These are phyloP conservation scores for Psittacara wagleri DNA, from an alignment of 2,113 vertebrate genomes.

Conservation along the genomic window DNA sequence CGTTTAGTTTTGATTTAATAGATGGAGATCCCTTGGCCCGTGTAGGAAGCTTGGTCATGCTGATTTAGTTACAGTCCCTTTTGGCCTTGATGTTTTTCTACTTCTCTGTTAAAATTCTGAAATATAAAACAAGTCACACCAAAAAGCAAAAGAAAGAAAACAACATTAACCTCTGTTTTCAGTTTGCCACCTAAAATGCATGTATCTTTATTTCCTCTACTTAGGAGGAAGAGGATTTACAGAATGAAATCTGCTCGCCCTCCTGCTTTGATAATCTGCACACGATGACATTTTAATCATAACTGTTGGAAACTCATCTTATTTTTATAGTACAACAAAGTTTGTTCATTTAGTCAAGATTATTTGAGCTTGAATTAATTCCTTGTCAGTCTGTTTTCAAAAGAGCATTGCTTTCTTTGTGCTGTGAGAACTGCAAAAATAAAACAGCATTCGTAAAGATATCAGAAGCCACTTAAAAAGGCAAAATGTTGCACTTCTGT, in stretches of 20 bases:
- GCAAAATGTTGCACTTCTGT: background rate
- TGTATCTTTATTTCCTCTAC: background rate
- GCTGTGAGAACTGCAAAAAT: background rate
- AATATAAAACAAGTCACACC: background rate
- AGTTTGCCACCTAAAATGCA: background rate
- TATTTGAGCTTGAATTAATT: conserved; percentile 6
- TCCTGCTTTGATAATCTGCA: conserved; percentile 2
- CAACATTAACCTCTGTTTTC: background rate
- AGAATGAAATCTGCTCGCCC: background rate
- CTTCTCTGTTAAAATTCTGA: background rate
- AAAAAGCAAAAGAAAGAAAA: background rate
- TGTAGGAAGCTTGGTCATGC: background rate
- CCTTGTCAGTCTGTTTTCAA: background rate
- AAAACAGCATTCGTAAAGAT: background rate
- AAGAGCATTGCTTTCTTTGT: background rate
- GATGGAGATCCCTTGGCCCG: background rate
- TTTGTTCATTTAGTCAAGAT: background rate
- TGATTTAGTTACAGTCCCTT: background rate
- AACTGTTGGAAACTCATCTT: background rate
- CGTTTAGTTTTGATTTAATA: conserved; percentile 7
- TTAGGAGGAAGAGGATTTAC: background rate
- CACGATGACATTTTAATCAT: conserved; percentile 6
- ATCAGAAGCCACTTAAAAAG: background rate
- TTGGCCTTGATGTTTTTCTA: background rate
- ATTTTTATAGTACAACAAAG: background rate